A percentile compares a stretch with the other conserved stretches of the same genome.
These are phyloP conservation scores for Pristis pectinata DNA, from an alignment of 2,797 vertebrate species.

Conservation along the genomic window DNA sequence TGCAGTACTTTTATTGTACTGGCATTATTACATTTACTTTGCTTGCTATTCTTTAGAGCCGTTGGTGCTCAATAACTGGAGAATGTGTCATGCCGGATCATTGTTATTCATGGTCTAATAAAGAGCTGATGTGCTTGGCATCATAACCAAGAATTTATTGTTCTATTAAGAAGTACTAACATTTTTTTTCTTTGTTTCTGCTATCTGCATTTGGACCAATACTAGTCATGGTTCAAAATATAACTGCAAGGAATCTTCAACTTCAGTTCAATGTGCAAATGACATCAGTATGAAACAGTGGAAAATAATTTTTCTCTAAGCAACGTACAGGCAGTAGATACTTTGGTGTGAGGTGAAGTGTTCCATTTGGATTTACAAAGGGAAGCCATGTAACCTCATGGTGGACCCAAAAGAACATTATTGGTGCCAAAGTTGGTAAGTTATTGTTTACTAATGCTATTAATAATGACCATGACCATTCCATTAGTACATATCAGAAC, in stretches of 20 bases:
- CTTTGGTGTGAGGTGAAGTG: neutral
- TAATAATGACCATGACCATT: neutral
- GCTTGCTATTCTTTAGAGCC: neutral
- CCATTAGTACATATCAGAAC: neutral
- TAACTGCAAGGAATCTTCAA: neutral
- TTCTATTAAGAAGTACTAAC: conserved; percentile 6
- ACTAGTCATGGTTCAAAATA: neutral
- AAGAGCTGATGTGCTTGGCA: neutral
- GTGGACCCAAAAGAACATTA: neutral
- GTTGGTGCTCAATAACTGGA: neutral
- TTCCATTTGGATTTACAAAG: neutral
- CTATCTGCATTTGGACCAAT: neutral
- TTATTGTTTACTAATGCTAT: neutral
- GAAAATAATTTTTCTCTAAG: neutral
- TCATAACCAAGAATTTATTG: neutral
- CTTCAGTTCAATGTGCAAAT: neutral
- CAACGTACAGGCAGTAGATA: neutral
- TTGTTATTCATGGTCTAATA: neutral
- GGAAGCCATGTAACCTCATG: neutral
- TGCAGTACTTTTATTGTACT: neutral
- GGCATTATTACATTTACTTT: neutral
- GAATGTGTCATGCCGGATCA: neutral
- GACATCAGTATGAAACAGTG: neutral
- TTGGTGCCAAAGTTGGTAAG: neutral
- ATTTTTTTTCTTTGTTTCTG: neutral